Evolutionary conservation across 2,888 invertebrate genomes (phyloP), one percentile per base, ranked within the genome.

Genomic region (Plemyria rubiginata): DNA sequence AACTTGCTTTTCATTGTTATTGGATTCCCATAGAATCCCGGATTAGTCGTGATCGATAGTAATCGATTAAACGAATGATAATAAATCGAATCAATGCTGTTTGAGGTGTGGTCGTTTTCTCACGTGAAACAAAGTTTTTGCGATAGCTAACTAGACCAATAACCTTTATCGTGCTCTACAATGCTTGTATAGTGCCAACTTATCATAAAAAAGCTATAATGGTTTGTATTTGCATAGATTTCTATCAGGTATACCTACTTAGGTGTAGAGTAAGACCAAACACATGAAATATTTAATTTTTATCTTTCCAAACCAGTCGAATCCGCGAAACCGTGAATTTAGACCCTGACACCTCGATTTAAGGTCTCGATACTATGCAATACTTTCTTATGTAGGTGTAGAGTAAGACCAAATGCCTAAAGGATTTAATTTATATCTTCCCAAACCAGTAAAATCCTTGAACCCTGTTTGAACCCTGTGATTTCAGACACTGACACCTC

Each of bases 31-130:
- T 74, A 75, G 70, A 71, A 75, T 70, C 67, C 68, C 59, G 75
- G 73, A 79, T 80, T 76, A 66, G 72, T 70, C 70, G 71, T 76
- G 74, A 77, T 72, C 71, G 75, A 71, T 72, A 79, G 48, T 48
- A 64, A 77, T 76, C 75, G 80, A 79, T 78, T 77, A 73, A 69
- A 70, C 61, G 65, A 64, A 62, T 66, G 64, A 59, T 67, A 62
- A 72, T 75, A 73, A 78, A 78, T 76, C 74, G 74, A 79, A 76
- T 79, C 72, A 64, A 66, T 70, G 65, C 65, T 68, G 60, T 61
- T 62, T 55, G 54, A 54, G 53, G 57, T 45, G 51, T 66, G 54
- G 43, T 55, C 15, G 56, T 59, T 68, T 71, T 77, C 72, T 76
- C 70, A 74, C 68, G 67, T 72, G 60, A 62, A 66, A 58, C 49